phyloP scores from a whole-genome alignment of 2,113 vertebrate species.

The Cebus imitator region DNA sequence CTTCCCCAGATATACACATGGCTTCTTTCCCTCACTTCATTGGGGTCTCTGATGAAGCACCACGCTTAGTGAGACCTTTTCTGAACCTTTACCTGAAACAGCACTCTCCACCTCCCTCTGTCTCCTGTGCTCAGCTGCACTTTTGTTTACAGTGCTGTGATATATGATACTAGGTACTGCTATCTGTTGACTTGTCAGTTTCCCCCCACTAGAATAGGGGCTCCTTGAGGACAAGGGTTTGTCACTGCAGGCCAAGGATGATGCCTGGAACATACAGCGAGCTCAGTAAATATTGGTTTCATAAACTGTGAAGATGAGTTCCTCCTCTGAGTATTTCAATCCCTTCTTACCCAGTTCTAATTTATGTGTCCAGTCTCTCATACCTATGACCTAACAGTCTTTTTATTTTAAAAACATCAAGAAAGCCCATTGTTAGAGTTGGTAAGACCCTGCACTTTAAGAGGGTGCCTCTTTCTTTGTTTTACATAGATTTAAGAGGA shows the following conservation, averaged over 20 bases:
- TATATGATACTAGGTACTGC: fast-evolving
- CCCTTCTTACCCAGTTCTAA: neutral
- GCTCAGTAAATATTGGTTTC: neutral
- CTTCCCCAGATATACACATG: fast-evolving
- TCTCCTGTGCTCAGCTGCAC: fast-evolving
- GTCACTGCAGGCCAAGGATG: neutral
- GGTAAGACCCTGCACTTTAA: neutral
- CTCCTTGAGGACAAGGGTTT: neutral
- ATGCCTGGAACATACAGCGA: neutral
- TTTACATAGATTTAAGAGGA: too few species aligned
- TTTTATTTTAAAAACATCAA: neutral
- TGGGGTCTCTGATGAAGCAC: neutral
- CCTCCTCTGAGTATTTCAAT: neutral
- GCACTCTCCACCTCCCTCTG: too few species aligned
- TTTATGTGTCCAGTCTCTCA: neutral
- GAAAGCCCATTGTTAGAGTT: neutral
- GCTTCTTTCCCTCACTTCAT: neutral
- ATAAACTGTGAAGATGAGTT: fast-evolving
- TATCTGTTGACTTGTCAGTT: too few species aligned
- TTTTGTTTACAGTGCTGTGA: neutral
- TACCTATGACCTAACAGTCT: neutral
- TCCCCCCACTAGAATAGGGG: neutral
- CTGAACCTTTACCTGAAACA: neutral
- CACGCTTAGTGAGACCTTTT: neutral
- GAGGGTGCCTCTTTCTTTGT: too few species aligned